Conservation (phyloP, 2,888 invertebrate genomes). For the Conops quadrifasciatus region DNA sequence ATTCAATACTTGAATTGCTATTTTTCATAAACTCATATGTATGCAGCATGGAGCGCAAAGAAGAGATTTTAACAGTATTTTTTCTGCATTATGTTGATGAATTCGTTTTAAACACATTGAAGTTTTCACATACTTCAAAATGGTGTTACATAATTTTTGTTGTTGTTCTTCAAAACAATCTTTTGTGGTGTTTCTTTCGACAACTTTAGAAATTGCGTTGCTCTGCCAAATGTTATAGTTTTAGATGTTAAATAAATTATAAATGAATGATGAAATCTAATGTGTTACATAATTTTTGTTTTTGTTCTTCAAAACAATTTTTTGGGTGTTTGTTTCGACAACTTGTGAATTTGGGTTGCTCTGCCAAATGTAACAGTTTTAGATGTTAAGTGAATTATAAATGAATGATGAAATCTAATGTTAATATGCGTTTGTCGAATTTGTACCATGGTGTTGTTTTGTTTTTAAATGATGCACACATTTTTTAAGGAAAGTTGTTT, state of each 20-base stretch:
- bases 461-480: slow-evolving; percentile 6
- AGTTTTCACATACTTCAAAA: slow-evolving; percentile 31
- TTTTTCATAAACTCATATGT: slow-evolving; percentile 55
- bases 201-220: slow-evolving; percentile 21
- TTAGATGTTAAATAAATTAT: background rate
- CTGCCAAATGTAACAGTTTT: background rate
- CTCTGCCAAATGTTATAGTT: background rate
- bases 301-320: slow-evolving; percentile 4
- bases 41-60: slow-evolving; percentile 54
- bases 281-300: slow-evolving; percentile 36
- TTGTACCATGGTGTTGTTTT: background rate
- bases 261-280: background rate
- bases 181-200: slow-evolving; percentile 9
- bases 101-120: no score
- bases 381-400: background rate
- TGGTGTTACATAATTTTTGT: slow-evolving; percentile 36
- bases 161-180: slow-evolving; percentile 7
- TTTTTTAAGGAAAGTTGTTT: background rate
- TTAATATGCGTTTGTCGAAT: slow-evolving; percentile 17
- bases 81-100: no score
- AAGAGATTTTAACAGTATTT: slow-evolving; percentile 41
- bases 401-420: background rate
- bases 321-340: slow-evolving; percentile 13
- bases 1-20: slow-evolving; percentile 42
- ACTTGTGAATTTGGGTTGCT: slow-evolving; percentile 15